Evolutionary conservation across 1,140 invertebrate species (phyloP).

Genomic region (Copidosoma floridanum): DNA sequence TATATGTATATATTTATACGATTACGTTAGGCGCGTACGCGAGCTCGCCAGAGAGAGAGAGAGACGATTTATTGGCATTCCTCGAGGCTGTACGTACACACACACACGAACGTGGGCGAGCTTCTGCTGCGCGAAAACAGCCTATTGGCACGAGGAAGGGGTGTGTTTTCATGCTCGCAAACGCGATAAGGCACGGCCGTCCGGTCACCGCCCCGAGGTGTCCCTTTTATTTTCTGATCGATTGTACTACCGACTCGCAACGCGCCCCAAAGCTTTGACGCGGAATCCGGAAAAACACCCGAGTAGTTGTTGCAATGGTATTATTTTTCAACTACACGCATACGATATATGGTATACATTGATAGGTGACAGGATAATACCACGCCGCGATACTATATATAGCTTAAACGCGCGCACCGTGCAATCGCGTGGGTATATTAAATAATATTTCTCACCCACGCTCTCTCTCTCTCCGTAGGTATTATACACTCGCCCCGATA

Average conservation of each 20-base stretch:
- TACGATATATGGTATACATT: too few species aligned
- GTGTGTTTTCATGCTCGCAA: neutral
- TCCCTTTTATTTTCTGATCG: slow-evolving; percentile 1
- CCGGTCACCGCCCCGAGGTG: neutral
- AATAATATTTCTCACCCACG: too few species aligned
- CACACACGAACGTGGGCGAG: neutral
- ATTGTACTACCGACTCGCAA: neutral
- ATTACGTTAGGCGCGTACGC: slow-evolving; percentile 1
- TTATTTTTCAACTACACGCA: too few species aligned
- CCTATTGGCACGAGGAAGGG: neutral
- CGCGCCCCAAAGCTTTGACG: too few species aligned
- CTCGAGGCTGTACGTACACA: neutral
- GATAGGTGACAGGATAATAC: too few species aligned
- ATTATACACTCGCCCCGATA: too few species aligned
- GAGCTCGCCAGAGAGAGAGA: too few species aligned
- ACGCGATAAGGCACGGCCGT: neutral
- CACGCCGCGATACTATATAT: neutral
- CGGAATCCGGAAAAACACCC: too few species aligned
- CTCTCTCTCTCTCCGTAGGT: too few species aligned
- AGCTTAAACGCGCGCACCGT: neutral
- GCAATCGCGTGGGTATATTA: too few species aligned
- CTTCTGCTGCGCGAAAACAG: neutral
- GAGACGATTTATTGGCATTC: slow-evolving; percentile 18
- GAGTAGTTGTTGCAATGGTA: too few species aligned
- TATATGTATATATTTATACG: too few species aligned